Conservation (phyloP, 2,888 invertebrate species). For the Hirtodrosophila cameraria region DNA sequence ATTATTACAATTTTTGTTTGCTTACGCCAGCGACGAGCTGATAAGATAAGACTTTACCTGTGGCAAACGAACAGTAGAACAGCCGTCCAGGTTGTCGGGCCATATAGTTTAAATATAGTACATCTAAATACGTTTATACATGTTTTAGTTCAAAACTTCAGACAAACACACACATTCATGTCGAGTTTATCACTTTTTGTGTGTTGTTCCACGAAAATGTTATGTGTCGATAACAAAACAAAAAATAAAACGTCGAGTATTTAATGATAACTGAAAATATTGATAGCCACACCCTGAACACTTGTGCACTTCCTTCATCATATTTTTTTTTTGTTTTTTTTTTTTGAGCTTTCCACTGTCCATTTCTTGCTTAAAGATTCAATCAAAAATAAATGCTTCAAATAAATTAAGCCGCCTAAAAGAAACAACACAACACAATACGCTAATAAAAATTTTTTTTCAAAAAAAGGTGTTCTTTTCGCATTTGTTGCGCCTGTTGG, state of each 20-base stretch:
- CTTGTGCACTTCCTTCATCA: constrained; percentile 6
- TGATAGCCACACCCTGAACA: constrained; percentile 27
- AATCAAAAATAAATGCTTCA: constrained; percentile 13
- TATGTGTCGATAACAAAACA: constrained; percentile 24
- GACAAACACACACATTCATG: constrained; percentile 8
- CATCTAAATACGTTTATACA: constrained; percentile 20
- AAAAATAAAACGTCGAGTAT: constrained; percentile 25
- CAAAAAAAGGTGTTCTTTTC: constrained; percentile 54
- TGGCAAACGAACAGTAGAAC: constrained; percentile 32
- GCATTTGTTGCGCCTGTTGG: constrained; percentile 52
- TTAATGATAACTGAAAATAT: constrained; percentile 43
- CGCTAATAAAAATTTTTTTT: not conserved
- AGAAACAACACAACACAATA: too few relatives aligned
- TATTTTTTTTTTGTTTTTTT: not conserved
- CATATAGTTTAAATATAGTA: constrained; percentile 4
- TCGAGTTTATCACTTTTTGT: constrained; percentile 32
- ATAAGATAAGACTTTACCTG: constrained; percentile 49
- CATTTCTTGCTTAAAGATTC: constrained; percentile 24
- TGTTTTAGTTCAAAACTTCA: constrained; percentile 41
- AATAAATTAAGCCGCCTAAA: constrained; percentile 11
- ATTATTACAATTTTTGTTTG: constrained; percentile 60
- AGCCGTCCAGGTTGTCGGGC: constrained; percentile 29
- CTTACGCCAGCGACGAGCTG: constrained; percentile 49
- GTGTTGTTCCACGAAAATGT: constrained; percentile 34
- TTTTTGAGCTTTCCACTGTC: not conserved